Conservation (phyloP, 2,888 invertebrate species). For the Acleris laterana region DNA sequence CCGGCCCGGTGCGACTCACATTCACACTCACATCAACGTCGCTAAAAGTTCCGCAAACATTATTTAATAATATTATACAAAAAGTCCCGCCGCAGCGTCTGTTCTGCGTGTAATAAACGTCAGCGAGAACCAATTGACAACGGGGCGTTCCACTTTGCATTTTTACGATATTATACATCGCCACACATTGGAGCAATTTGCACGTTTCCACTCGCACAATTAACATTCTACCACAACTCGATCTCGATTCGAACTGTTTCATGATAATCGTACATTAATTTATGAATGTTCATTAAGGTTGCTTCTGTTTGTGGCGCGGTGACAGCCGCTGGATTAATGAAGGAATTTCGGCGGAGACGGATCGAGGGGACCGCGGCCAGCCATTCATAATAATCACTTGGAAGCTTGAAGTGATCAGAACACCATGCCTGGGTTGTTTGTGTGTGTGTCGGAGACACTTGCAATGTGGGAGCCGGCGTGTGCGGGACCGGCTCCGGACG, state of each 20-base stretch:
- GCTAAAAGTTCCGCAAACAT: background rate
- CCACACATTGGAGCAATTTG: background rate
- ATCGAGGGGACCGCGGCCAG: background rate
- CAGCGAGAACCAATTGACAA: background rate
- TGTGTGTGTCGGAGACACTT: no score
- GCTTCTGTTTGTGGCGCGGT: background rate
- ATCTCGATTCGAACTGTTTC: background rate
- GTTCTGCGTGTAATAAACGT: background rate
- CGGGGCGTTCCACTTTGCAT: background rate
- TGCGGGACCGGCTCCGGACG: no score
- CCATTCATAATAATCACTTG: no score
- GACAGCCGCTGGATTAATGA: slow-evolving; percentile 15
- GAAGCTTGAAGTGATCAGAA: no score
- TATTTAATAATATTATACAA: background rate
- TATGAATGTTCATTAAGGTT: background rate
- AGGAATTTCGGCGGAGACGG: slow-evolving; percentile 11
- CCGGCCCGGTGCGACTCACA: no score
- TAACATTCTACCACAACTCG: background rate
- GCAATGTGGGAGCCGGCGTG: no score
- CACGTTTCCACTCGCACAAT: no score
- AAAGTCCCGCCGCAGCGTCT: background rate
- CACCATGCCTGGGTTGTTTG: no score
- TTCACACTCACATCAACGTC: background rate
- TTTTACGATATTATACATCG: slow-evolving; percentile 2
- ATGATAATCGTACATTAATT: background rate